A percentile compares a stretch with the other conserved stretches of the same genome.
These are phyloP conservation scores for Allygus modestus DNA, from an alignment of 2,888 invertebrate species.

Conservation along the genomic window DNA sequence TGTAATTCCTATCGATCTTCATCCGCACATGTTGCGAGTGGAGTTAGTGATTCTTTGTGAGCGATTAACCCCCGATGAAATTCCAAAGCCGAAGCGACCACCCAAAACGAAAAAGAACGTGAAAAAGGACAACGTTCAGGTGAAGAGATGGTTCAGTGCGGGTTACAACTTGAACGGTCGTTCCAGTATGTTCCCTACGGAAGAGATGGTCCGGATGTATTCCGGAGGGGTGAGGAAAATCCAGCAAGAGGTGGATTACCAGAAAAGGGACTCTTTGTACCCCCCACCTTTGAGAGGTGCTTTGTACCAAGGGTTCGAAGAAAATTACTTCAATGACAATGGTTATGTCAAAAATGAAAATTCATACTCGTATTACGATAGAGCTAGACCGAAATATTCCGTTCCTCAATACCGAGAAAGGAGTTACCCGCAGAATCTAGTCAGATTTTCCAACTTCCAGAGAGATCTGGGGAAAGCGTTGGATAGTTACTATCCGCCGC, in stretches of 20 bases:
- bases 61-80: slow-evolving; percentile 70
- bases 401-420: background rate
- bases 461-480: slow-evolving; percentile 70
- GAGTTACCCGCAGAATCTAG: background rate
- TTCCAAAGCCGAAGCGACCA: slow-evolving; percentile 67
- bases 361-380: background rate
- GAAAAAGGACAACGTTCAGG: background rate
- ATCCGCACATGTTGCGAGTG: slow-evolving; percentile 79
- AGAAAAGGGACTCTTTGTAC: slow-evolving; percentile 60
- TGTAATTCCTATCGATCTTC: slow-evolving; percentile 79
- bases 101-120: slow-evolving; percentile 31
- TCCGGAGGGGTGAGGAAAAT: background rate
- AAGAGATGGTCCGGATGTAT: slow-evolving; percentile 43
- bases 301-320: slow-evolving; percentile 42
- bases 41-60: slow-evolving; percentile 78
- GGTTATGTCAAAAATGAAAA: background rate
- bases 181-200: slow-evolving; percentile 23
- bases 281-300: slow-evolving; percentile 60
- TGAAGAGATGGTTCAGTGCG: background rate
- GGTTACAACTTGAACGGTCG: background rate
- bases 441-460: slow-evolving; percentile 68
- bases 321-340: background rate
- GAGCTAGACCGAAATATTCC: background rate
- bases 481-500: slow-evolving; percentile 62
- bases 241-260: slow-evolving; percentile 40